Evolutionary conservation across 2,888 invertebrate species (phyloP).

Genomic region (Odiellus spinosus): DNA sequence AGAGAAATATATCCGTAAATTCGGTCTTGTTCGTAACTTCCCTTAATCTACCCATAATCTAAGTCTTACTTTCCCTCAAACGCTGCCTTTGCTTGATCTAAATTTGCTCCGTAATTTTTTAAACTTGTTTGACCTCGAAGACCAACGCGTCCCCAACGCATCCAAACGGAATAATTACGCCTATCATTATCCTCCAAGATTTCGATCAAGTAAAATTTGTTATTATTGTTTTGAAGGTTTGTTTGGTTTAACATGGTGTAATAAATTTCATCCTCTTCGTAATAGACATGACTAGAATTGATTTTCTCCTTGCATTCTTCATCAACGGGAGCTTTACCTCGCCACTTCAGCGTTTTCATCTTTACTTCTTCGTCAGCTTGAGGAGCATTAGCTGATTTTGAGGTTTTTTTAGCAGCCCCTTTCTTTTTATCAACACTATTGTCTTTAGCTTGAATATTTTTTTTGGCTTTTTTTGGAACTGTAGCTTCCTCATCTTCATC

Average conservation of each 20-base stretch:
- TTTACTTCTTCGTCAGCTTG: neutral
- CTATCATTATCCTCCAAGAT: slow-evolving; percentile 31
- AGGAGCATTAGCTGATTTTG: too few species aligned
- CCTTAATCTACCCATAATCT: neutral
- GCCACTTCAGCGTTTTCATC: neutral
- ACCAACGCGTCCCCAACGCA: slow-evolving; percentile 40
- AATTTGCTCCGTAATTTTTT: slow-evolving; percentile 27
- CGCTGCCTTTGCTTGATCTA: slow-evolving; percentile 31
- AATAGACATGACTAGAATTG: slow-evolving; percentile 5
- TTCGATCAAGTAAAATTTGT: slow-evolving; percentile 38
- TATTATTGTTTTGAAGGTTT: slow-evolving; percentile 37
- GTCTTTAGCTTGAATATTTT: too few species aligned
- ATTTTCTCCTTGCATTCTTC: slow-evolving; percentile 7
- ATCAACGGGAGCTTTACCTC: slow-evolving; percentile 9
- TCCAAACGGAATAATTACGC: slow-evolving; percentile 33
- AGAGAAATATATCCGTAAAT: too few species aligned
- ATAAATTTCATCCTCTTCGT: slow-evolving; percentile 29
- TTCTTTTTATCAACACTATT: too few species aligned
- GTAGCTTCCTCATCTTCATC: too few species aligned
- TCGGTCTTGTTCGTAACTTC: too few species aligned
- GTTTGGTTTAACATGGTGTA: slow-evolving; percentile 38
- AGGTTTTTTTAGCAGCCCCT: too few species aligned
- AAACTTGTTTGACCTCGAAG: slow-evolving; percentile 34
- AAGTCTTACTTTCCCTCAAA: slow-evolving; percentile 34
- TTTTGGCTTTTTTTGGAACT: too few species aligned